Conservation (phyloP, 1,140 invertebrate species). For the Phymastichus coffea region DNA sequence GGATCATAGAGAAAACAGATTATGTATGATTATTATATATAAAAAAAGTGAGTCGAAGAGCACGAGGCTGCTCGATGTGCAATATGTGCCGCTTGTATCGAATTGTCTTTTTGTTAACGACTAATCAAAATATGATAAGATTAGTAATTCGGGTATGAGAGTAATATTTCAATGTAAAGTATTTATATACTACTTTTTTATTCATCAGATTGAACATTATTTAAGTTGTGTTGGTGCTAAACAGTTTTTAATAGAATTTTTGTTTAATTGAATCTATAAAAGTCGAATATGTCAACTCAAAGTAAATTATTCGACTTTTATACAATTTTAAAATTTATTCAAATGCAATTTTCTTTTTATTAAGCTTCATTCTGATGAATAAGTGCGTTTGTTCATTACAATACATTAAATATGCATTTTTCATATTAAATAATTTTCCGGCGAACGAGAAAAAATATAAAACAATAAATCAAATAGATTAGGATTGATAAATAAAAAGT, state of each 20-base stretch:
- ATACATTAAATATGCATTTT: too few relatives aligned
- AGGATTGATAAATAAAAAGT: too few relatives aligned
- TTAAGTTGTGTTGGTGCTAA: background rate
- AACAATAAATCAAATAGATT: too few relatives aligned
- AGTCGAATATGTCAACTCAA: conserved; percentile 3
- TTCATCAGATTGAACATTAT: conserved; percentile 5
- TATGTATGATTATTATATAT: conserved; percentile 5
- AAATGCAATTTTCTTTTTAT: too few relatives aligned
- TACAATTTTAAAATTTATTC: conserved; percentile 11
- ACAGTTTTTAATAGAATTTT: background rate
- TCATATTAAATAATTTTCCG: too few relatives aligned
- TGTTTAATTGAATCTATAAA: background rate
- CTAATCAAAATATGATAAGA: conserved; percentile 26
- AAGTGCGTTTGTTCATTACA: too few relatives aligned
- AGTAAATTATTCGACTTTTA: conserved; percentile 15
- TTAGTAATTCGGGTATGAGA: conserved; percentile 13
- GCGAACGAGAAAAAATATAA: too few relatives aligned
- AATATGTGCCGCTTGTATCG: conserved; percentile 22
- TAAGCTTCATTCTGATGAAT: too few relatives aligned
- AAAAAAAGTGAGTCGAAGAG: conserved; percentile 39
- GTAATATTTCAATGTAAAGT: background rate
- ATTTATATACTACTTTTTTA: conserved; percentile 12
- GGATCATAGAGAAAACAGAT: conserved; percentile 22
- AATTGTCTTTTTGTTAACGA: conserved; percentile 16
- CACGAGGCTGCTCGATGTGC: conserved; percentile 45